Base-by-base conservation (phyloP, 2,888 invertebrate species). In the Malacosoma neustria region DNA sequence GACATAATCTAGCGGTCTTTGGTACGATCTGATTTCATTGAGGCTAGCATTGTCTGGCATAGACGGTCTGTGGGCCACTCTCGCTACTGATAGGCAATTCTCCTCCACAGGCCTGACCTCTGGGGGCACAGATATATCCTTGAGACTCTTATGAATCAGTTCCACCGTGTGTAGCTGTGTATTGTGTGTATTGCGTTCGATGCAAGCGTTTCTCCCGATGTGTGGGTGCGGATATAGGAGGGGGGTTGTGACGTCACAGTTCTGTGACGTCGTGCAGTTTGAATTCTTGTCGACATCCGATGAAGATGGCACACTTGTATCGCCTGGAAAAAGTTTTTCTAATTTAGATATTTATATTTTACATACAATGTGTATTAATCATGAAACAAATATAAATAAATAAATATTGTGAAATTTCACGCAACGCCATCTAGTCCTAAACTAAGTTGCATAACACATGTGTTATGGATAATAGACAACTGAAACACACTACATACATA, bases 121-220 rank as follows among this genome's bases (percentile, higher is more conserved):
- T 2, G 47, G 38, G 0, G 57, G 57, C 0, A 51, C 46, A 0
- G 71, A 55, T 0, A 76, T 70, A 52, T 91, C 91, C 59, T 91
- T 91, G 0, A 89, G 71, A 1, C 90, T 90, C 50, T 90, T 90
- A 47, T 91, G 90, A 41, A 91, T 87, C 4, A 90, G 74, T 44
- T 80, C 60, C 1, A 81, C 77, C 0, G 82, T 88, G 69, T 54
- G 87, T 69, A 37, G 87, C 68, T 48, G 88, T 67, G 80, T 89
- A 89, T 48, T 95, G 46, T 71, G 71, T 6, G 81, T 81, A 60
- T 82, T 84, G 0, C 93, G 88, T 6, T 95, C 96, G 66, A 96
- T 96, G 70, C 95, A 96, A 6, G 92, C 90, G 84, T 95, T 96
- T 14, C 93, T 87, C 1, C 96, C 96, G 67, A 95, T 94, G 71